Percentiles rank a stretch among this genome's conserved stretches.
phyloP scores from a whole-genome alignment of 1,140 invertebrate species.

The Mercenaria mercenaria region DNA sequence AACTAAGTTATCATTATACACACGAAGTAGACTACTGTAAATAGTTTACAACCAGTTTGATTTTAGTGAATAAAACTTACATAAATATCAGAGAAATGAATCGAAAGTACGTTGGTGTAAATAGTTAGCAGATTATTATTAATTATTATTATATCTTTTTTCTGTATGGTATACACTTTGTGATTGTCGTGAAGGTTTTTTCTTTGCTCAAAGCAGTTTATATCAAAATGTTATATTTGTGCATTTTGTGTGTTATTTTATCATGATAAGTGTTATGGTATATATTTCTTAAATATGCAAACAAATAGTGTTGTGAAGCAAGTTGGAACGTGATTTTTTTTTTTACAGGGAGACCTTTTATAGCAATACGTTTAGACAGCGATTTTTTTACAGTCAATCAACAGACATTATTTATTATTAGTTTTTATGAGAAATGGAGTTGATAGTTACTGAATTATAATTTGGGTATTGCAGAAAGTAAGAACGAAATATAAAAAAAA shows the following conservation, averaged over 20 bases:
- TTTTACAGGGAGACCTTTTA: not conserved
- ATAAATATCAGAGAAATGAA: not conserved
- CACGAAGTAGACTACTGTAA: not conserved
- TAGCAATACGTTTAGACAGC: not conserved
- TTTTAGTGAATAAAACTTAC: not conserved
- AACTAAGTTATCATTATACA: not conserved
- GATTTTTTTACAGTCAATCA: not conserved
- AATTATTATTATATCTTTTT: not conserved
- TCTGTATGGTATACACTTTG: not conserved
- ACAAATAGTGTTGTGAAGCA: slow-evolving; percentile 10
- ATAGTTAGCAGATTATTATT: not conserved
- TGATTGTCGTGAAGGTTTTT: slow-evolving; percentile 1
- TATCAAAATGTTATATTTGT: slow-evolving; percentile 40
- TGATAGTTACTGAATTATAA: too few species aligned
- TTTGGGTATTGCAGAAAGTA: too few species aligned
- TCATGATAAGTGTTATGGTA: slow-evolving; percentile 2
- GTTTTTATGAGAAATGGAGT: too few species aligned
- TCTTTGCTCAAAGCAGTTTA: slow-evolving; percentile 34
- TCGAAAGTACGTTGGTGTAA: not conserved
- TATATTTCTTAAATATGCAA: slow-evolving; percentile 26
- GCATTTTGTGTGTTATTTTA: slow-evolving; percentile 22
- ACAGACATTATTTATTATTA: too few species aligned
- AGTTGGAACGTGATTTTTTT: not conserved
- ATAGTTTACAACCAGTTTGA: not conserved
- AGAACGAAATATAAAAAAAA: too few species aligned